These are phyloP conservation scores for Hypanus sabinus DNA, from an alignment of 2,113 vertebrate genomes.

Conservation along the genomic window DNA sequence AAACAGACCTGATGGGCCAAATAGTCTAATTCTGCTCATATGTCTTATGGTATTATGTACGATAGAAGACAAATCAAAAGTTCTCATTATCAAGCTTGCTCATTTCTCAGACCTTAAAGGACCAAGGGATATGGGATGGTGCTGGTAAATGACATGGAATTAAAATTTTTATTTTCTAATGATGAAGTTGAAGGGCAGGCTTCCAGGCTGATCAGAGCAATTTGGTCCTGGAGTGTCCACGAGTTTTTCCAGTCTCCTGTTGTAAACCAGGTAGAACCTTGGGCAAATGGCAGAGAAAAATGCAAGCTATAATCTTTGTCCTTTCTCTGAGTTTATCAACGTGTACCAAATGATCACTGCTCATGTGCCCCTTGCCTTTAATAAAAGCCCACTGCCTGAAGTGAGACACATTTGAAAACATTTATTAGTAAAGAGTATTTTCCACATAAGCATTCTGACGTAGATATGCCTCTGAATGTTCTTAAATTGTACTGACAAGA, in stretches of 20 bases:
- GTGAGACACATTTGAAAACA: conserved; percentile 32
- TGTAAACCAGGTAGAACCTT: neutral
- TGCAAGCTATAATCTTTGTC: neutral
- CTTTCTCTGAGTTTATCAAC: neutral
- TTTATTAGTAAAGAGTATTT: conserved; percentile 37
- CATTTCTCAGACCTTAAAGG: too few relatives aligned
- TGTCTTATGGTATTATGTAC: too few relatives aligned
- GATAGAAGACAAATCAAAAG: neutral
- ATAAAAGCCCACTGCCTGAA: conserved; percentile 3
- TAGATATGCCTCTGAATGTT: conserved; percentile 18
- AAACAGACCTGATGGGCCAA: too few relatives aligned
- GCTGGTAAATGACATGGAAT: too few relatives aligned
- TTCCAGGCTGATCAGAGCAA: neutral
- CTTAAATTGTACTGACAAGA: conserved; percentile 36
- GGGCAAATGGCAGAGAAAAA: neutral
- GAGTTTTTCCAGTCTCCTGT: neutral
- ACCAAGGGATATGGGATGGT: too few relatives aligned
- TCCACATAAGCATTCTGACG: conserved; percentile 30
- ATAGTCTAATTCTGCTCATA: too few relatives aligned
- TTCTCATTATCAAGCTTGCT: neutral
- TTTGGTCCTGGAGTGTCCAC: neutral
- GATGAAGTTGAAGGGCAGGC: neutral
- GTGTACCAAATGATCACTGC: neutral
- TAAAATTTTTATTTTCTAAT: too few relatives aligned
- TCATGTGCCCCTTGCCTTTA: neutral